Percentiles rank a stretch among this genome's conserved stretches.
These are phyloP conservation scores for Erythrocercus mccallii DNA, from an alignment of 2,113 vertebrate species.

Conservation along the genomic window DNA sequence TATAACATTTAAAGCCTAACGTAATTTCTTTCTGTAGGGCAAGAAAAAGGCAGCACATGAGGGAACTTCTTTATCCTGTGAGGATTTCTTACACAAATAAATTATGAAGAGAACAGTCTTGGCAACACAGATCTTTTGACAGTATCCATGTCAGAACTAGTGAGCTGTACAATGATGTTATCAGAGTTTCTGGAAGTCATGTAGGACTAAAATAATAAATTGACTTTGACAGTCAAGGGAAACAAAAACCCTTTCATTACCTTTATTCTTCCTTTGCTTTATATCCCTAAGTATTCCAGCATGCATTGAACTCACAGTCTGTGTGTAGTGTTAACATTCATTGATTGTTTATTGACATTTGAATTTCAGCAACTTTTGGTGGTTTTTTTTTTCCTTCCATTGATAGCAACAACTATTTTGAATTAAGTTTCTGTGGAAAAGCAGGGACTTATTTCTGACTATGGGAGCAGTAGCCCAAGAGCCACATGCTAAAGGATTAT, in stretches of 20 bases:
- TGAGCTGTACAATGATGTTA: conserved; percentile 62
- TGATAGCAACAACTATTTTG: background rate
- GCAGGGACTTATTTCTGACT: background rate
- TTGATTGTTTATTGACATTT: conserved; percentile 8
- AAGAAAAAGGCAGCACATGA: background rate
- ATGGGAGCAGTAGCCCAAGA: background rate
- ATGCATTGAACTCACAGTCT: conserved; percentile 11
- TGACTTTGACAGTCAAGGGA: conserved; percentile 65
- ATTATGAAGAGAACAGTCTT: conserved; percentile 37
- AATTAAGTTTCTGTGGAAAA: background rate
- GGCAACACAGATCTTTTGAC: conserved; percentile 53
- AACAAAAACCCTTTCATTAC: conserved; percentile 30
- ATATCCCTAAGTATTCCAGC: conserved; percentile 34
- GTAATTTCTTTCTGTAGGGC: conserved; percentile 9
- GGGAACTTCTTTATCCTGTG: conserved; percentile 2
- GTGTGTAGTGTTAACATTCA: conserved; percentile 14
- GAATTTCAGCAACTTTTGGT: conserved; percentile 26
- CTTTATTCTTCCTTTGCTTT: conserved; percentile 56
- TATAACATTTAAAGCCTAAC: background rate
- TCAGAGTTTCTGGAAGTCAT: conserved; percentile 71
- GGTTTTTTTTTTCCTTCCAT: background rate
- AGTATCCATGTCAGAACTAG: conserved; percentile 65
- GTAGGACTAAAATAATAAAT: conserved; percentile 71
- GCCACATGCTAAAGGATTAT: background rate
- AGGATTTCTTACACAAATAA: conserved; percentile 55